Base-by-base conservation (phyloP, 2,113 vertebrate genomes). In the Nanorana parkeri region DNA sequence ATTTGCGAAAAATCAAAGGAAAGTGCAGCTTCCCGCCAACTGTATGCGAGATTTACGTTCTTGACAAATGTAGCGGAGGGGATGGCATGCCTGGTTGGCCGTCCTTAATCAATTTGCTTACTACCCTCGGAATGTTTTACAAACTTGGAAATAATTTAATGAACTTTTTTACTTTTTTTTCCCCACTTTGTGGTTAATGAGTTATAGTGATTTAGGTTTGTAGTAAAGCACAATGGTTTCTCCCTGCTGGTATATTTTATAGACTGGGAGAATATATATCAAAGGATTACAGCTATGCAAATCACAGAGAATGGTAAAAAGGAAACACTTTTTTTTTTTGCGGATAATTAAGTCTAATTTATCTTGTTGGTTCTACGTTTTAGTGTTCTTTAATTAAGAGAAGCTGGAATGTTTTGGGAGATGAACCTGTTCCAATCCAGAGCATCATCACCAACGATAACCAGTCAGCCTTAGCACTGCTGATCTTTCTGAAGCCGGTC, bases 241-340 rank as follows among this genome's bases (percentile, higher is more conserved):
- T 56, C 54, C 69, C 69, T 29, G 69, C 52, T 56, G 69, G 17
- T 29, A 56, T 73, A 73, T 73, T 32, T 56, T 29, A 26, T 24
- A 73, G 24, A 13, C 17, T 17, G 51, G 21, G 13, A 28, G 23
- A 28, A 56, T 32, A 56, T 54, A 24, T 28, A 73, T 56, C 47
- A 29, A 56, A 26, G 26, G 47, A 32, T 73, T 56, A 52, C 52
- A 56, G 32, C 24, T 73, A 23, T 55, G 68, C 51, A 72, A 72
- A 55, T 55, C 7, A 28, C 23, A 26, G 47, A 7, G 23, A 54
- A 54, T 19, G n/a, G 47, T 54, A 55, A 72, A 54, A 68, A 72
- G 28, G 52, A 10, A 28, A 17, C 24, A 26, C 17, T 20, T 13
- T 7, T 5, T n/a, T 65, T 73, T 56, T 24, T 56, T 29, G 52